Conservation (phyloP, 1,140 invertebrate species). For the Ectropis grisescens region DNA sequence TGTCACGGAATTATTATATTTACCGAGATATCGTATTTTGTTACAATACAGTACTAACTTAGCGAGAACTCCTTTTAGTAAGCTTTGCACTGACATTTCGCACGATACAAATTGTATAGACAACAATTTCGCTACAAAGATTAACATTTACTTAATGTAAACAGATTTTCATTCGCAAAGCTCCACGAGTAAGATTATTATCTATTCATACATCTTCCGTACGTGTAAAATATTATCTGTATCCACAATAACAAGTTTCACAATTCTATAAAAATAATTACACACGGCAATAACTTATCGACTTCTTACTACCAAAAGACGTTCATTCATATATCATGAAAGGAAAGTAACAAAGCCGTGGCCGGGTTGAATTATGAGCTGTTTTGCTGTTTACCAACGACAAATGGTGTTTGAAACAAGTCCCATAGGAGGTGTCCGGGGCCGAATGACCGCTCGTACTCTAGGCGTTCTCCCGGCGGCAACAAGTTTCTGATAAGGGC, state of each 20-base stretch:
- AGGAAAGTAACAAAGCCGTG: slow-evolving; percentile 32
- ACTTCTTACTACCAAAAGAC: slow-evolving; percentile 11
- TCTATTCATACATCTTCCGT: no score
- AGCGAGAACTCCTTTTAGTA: slow-evolving; percentile 10
- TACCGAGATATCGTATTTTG: slow-evolving; percentile 40
- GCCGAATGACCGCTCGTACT: slow-evolving; percentile 41
- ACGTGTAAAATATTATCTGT: no score
- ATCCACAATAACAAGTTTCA: no score
- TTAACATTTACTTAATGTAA: no score
- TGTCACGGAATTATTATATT: slow-evolving; percentile 54
- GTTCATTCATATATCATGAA: slow-evolving; percentile 24
- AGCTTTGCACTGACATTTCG: not conserved
- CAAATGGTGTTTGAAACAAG: slow-evolving; percentile 42
- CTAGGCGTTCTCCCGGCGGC: slow-evolving; percentile 32
- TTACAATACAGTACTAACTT: slow-evolving; percentile 26
- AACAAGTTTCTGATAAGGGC: slow-evolving; percentile 63
- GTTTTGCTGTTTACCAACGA: slow-evolving; percentile 42
- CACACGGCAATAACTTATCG: slow-evolving; percentile 15
- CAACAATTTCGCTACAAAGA: not conserved
- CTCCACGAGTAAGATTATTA: no score
- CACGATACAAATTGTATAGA: not conserved
- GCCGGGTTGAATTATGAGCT: slow-evolving; percentile 41
- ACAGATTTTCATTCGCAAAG: no score
- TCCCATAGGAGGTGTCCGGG: slow-evolving; percentile 30
- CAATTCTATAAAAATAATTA: slow-evolving; percentile 2